Conservation (phyloP, 2,888 invertebrate genomes). For the Creontiades dilutus region DNA sequence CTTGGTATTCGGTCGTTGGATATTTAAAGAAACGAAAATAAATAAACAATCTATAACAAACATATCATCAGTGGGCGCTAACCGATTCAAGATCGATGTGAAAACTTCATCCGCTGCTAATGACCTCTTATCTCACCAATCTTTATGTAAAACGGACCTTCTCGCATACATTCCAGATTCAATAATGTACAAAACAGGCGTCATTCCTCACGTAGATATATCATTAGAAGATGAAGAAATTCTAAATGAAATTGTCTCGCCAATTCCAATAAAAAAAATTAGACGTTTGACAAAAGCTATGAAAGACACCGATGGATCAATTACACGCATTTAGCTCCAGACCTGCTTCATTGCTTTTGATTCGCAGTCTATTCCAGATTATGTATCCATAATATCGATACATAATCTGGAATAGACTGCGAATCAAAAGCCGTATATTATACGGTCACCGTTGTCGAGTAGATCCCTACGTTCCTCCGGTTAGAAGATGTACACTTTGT, state of each 20-base stretch:
- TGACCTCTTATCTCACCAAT: background rate
- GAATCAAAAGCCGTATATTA: too few species aligned
- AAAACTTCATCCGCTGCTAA: background rate
- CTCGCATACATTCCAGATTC: background rate
- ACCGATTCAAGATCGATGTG: background rate
- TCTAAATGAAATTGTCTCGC: background rate
- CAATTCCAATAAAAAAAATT: background rate
- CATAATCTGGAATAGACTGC: too few species aligned
- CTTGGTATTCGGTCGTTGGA: background rate
- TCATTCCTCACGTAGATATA: background rate
- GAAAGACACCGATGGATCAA: background rate
- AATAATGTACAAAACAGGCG: background rate
- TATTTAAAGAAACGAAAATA: background rate
- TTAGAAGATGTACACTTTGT: background rate
- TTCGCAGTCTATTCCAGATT: background rate
- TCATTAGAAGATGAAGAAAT: background rate
- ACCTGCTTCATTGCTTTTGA: background rate
- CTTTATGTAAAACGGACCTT: background rate
- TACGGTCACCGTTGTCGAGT: background rate
- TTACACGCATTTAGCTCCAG: background rate
- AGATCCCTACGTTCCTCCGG: background rate
- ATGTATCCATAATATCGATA: background rate
- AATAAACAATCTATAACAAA: background rate
- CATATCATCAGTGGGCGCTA: background rate
- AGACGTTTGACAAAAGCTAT: background rate